These are phyloP conservation scores for Leptinotarsa texana DNA, from an alignment of 1,140 invertebrate species.

Conservation along the genomic window DNA sequence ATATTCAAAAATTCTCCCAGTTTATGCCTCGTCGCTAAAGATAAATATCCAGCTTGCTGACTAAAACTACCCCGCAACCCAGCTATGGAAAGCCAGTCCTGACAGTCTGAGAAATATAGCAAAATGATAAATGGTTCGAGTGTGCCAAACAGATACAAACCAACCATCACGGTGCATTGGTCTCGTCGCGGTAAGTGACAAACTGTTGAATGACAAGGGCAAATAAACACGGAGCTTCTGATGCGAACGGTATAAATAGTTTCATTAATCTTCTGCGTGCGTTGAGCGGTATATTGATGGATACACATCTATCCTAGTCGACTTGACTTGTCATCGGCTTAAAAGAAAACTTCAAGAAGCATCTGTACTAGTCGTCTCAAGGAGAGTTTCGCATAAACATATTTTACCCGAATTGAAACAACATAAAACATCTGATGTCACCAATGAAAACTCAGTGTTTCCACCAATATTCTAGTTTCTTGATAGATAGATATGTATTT, in stretches of 20 bases:
- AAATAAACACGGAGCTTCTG: conserved; percentile 29
- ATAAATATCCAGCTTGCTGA: too few species aligned
- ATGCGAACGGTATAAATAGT: conserved; percentile 22
- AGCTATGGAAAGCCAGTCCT: not conserved
- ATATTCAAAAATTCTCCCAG: too few species aligned
- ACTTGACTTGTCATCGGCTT: not conserved
- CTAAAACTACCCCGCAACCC: too few species aligned
- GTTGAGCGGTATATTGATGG: conserved; percentile 9
- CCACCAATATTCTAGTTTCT: too few species aligned
- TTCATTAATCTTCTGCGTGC: conserved; percentile 20
- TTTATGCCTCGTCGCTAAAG: too few species aligned
- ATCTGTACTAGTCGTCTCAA: too few species aligned
- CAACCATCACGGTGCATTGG: conserved; percentile 40
- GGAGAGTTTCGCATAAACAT: too few species aligned
- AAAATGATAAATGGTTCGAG: conserved; percentile 46
- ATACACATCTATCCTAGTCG: conserved; percentile 11
- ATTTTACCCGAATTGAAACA: too few species aligned
- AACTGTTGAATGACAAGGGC: conserved; percentile 45
- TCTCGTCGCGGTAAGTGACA: conserved; percentile 39
- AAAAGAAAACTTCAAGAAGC: not conserved
- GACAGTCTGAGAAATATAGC: conserved; percentile 17
- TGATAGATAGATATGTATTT: too few species aligned
- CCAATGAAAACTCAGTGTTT: too few species aligned
- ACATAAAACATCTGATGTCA: too few species aligned
- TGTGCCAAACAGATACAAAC: conserved; percentile 46